Conservation (phyloP, 2,888 invertebrate genomes). For the Troides helena region DNA sequence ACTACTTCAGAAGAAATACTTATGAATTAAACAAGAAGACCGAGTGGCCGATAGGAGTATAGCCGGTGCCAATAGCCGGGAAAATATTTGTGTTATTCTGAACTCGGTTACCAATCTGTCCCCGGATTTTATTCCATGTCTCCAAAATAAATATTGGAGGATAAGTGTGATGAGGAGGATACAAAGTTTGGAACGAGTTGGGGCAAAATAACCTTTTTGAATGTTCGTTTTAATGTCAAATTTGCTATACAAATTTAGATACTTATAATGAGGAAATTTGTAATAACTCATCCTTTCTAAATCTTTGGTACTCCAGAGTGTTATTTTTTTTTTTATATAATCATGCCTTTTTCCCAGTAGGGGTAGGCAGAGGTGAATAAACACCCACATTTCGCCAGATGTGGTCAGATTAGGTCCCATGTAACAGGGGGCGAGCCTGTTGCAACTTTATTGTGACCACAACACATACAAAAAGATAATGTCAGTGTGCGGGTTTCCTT, state of each 20-base stretch:
- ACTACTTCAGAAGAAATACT: slow-evolving; percentile 4
- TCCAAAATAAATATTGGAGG: background rate
- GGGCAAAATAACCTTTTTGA: background rate
- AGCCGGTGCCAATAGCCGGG: background rate
- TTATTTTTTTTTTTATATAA: background rate
- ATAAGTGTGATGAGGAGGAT: background rate
- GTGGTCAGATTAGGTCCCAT: too few relatives aligned
- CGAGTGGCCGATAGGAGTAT: background rate
- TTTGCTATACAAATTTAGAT: background rate
- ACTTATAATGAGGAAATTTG: too few relatives aligned
- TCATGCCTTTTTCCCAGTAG: too few relatives aligned
- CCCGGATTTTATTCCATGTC: background rate
- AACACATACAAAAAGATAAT: too few relatives aligned
- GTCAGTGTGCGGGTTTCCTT: too few relatives aligned
- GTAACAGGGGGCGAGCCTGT: too few relatives aligned
- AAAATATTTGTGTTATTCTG: too few relatives aligned
- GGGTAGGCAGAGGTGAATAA: too few relatives aligned
- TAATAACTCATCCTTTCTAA: background rate
- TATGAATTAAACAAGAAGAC: slow-evolving; percentile 6
- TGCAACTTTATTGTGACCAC: too few relatives aligned
- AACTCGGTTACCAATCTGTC: background rate
- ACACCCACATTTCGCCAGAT: too few relatives aligned
- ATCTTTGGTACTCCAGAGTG: background rate
- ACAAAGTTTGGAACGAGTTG: background rate
- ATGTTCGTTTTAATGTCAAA: background rate